phyloP scores from a whole-genome alignment of 2,113 vertebrate species.

The Lynx canadensis region DNA sequence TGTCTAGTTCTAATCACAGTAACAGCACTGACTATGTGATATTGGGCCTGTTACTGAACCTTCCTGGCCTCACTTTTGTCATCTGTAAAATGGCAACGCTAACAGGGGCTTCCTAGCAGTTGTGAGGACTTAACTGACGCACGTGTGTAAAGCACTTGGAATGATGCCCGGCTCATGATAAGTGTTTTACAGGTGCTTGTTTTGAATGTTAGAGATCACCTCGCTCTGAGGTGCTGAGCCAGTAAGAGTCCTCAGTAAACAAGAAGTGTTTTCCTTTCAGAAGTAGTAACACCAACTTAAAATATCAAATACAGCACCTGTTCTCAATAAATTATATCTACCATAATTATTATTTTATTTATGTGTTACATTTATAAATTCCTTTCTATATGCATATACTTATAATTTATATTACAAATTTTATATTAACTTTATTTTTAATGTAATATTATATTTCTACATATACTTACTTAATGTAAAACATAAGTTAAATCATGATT shows the following conservation, averaged over 20 bases:
- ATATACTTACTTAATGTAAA: neutral
- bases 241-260: neutral
- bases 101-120: neutral
- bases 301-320: neutral
- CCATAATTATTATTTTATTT: neutral
- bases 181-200: neutral
- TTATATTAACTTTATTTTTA: neutral
- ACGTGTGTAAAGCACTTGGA: neutral
- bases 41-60: neutral
- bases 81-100: neutral
- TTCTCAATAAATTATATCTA: neutral
- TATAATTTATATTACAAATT: neutral
- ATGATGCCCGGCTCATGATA: neutral
- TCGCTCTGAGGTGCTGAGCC: neutral
- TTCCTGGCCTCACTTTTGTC: neutral
- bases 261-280: neutral
- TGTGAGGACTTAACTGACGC: neutral
- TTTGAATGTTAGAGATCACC: neutral
- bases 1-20: neutral
- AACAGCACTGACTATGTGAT: neutral
- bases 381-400: neutral
- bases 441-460: neutral
- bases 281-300: neutral
- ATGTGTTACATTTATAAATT: neutral
- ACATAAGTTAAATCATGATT: neutral